Base-by-base conservation (phyloP, 1,140 invertebrate genomes). In the Conus ventricosus region DNA sequence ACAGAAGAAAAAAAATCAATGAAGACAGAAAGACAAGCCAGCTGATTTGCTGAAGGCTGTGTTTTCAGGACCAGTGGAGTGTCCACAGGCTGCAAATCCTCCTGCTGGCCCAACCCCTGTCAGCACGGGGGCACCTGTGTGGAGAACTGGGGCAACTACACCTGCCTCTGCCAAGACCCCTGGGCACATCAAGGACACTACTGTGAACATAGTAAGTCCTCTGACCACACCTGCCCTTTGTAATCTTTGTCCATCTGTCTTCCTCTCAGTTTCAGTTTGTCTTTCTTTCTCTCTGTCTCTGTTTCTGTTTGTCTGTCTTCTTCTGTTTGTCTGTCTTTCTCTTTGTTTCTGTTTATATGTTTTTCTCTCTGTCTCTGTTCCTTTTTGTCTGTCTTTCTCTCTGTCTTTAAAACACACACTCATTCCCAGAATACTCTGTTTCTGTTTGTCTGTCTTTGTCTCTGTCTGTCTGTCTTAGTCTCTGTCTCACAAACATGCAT, bases 91-190 rank as follows among this genome's bases (percentile, higher is more conserved):
- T 99, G 98, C 93, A 98, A 97, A 93, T 98, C 98, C 7, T 98
- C 97, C 0, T 99, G 98, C 95, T 97, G 98, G 91, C 97, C 98
- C 0, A 98, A 98, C 94, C 98, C 98, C 39, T 99, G 98, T 94
- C 96, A 97, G 95, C 98, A 99, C 94, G 97, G 97, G 57, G 98
- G 97, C 0, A 97, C 96, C 89, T 99, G 98, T 95, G 97, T 98
- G 90, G 98, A 99, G 95, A 96, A 98, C 3, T 99, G 98, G 98
- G 98, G 97, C 71, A 97, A 97, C 20, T 99, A 98, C 93, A 97
- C 97, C 92, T 99, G 98, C 93, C 81, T 91, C 11, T 96, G 95
- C 91, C 97, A 97, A 92, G 99, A 99, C 95, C 97, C 96, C 76
- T 98, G 98, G 97, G 98, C 98, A 4, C 98, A 99, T 95, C 96